These are phyloP conservation scores for Tachina grossa DNA, from an alignment of 2,888 invertebrate species.

Conservation along the genomic window DNA sequence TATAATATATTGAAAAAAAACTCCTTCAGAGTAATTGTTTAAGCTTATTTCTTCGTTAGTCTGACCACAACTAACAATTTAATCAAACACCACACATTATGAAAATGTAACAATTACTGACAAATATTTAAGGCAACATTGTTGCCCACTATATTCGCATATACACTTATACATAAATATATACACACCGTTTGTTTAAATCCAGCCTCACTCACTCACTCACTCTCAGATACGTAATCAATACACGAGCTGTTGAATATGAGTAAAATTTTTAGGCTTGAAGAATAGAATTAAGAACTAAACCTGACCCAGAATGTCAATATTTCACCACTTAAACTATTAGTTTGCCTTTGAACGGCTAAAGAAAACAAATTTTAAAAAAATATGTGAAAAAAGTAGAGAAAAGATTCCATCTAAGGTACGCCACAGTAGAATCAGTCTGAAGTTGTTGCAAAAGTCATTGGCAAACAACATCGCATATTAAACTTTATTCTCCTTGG, in stretches of 20 bases:
- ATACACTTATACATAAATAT: background rate
- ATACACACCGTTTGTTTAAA: background rate
- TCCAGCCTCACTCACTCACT: conserved; percentile 11
- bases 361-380: background rate
- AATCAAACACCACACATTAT: conserved; percentile 37
- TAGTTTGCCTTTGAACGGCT: conserved; percentile 50
- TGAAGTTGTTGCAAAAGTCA: conserved; percentile 50
- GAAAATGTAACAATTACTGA: conserved; percentile 63
- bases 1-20: no score
- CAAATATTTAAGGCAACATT: conserved; percentile 64
- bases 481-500: conserved; percentile 9
- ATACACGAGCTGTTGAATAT: conserved; percentile 33
- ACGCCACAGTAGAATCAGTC: conserved; percentile 36
- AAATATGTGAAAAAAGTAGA: background rate
- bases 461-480: conserved; percentile 42
- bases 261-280: conserved; percentile 1
- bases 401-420: conserved; percentile 60
- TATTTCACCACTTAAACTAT: conserved; percentile 65
- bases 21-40: no score
- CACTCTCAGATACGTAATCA: conserved; percentile 38
- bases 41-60: background rate
- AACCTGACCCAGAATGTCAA: conserved; percentile 64
- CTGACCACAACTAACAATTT: background rate
- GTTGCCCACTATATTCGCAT: conserved; percentile 28
- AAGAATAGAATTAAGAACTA: conserved; percentile 40